Conservation (phyloP, 1,140 invertebrate species). For the Globodera ellingtonae region DNA sequence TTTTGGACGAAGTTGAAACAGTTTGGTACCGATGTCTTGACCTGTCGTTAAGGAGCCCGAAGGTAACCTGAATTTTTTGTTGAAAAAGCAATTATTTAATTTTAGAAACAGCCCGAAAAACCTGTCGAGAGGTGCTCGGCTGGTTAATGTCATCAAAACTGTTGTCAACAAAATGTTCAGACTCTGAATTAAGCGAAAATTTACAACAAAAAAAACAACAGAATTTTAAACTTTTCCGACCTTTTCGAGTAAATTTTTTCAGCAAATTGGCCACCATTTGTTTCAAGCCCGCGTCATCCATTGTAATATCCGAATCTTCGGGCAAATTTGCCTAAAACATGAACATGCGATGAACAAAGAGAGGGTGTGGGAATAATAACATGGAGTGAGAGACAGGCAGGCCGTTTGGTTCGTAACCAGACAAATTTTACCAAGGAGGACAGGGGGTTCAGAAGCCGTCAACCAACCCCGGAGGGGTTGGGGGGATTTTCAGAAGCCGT, state of each 20-base stretch:
- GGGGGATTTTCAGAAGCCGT: too few relatives aligned
- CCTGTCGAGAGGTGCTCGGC: slow-evolving; percentile 21
- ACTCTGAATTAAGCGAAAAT: slow-evolving; percentile 14
- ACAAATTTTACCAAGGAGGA: too few relatives aligned
- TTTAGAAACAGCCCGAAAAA: not conserved
- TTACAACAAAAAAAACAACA: too few relatives aligned
- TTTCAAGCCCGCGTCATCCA: slow-evolving; percentile 48
- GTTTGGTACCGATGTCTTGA: not conserved
- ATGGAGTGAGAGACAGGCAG: too few relatives aligned
- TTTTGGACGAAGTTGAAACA: not conserved
- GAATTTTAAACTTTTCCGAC: not conserved
- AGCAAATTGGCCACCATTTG: slow-evolving; percentile 51
- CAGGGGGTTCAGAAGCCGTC: too few relatives aligned
- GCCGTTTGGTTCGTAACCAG: too few relatives aligned
- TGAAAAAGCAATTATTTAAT: slow-evolving; percentile 30
- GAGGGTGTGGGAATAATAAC: too few relatives aligned
- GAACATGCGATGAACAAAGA: too few relatives aligned
- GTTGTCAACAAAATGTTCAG: slow-evolving; percentile 37
- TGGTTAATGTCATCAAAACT: slow-evolving; percentile 17
- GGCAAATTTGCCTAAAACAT: slow-evolving; percentile 55
- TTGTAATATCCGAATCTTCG: slow-evolving; percentile 40
- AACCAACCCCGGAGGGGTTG: too few relatives aligned
- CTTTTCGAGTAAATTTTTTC: slow-evolving; percentile 32
- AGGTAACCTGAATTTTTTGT: too few relatives aligned
- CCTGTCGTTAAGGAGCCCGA: not conserved